Conservation (phyloP, 2,113 vertebrate genomes). For the Pedetes capensis region DNA sequence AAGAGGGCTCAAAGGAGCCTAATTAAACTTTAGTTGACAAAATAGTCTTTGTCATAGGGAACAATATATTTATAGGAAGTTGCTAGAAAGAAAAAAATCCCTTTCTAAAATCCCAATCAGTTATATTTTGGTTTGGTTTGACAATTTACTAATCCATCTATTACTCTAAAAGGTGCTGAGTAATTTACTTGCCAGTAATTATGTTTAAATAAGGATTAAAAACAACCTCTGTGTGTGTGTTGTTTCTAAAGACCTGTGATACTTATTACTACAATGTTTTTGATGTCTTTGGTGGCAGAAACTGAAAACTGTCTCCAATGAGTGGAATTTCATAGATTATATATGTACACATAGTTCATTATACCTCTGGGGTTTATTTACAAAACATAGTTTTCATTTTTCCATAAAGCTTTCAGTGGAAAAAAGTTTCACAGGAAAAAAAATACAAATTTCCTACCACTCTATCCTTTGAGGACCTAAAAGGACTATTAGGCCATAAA, state of each 20-base stretch:
- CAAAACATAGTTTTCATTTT: constrained; percentile 62
- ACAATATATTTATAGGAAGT: not conserved
- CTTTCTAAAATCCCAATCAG: not conserved
- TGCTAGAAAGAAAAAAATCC: not conserved
- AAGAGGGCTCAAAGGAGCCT: not conserved
- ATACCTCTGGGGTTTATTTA: constrained; percentile 44
- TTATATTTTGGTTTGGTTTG: not conserved
- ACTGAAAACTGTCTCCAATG: not conserved
- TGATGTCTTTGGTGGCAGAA: not conserved
- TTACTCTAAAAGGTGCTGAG: not conserved
- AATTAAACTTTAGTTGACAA: not conserved
- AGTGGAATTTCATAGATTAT: not conserved
- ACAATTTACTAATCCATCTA: not conserved
- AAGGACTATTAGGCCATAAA: constrained; percentile 50
- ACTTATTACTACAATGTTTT: constrained; percentile 8
- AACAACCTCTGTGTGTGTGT: not conserved
- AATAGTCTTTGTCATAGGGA: not conserved
- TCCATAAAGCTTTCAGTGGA: constrained; percentile 22
- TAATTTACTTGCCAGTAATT: not conserved
- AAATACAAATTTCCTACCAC: constrained; percentile 46
- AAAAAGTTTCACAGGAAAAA: constrained; percentile 41
- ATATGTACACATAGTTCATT: not conserved
- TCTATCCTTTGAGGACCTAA: constrained; percentile 45
- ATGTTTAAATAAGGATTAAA: not conserved
- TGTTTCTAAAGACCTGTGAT: constrained; percentile 18